Evolutionary conservation across 2,888 invertebrate species (phyloP), one percentile per base, ranked within the genome.

Genomic region (Branchellion lobata): DNA sequence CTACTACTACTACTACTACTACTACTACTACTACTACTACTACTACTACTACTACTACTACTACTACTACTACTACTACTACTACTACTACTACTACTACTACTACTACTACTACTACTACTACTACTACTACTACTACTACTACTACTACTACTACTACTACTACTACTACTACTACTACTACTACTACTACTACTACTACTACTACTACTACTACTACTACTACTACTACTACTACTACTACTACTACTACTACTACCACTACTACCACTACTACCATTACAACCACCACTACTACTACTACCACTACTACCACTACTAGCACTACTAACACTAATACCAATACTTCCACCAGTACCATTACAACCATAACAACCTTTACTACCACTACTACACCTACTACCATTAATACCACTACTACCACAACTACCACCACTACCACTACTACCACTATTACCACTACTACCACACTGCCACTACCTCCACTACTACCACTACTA

Each of bases 391-490:
- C n/a, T 21, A 65, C n/a, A 5, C 3, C 65, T 21, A 65, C 65
- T 65, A 65, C 65, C 65, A 65, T 65, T 21, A 29, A 11, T 65
- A 29, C n/a, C 65, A 29, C n/a, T 21, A 65, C 29, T 21, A 27
- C 65, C 21, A 29, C 65, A 5, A 65, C n/a, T 21, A 27, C n/a
- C 21, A 27, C n/a, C n/a, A 65, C n/a, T 21, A 65, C 65, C 29
- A 71, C 31, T 33, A 71, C 11, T n/a, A 71, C 29, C 34, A 71
- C 29, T n/a, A 71, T 71, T n/a, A 71, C 29, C 34, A 71, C 29
- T n/a, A 71, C n/a, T n/a, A 71, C n/a, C 5, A 29, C n/a, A 40
- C 34, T n/a, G 29, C 5, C 34, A 27, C 31, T 33, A 71, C 31
- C 34, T 8, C 5, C n/a, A 71, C 31, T 8, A 71, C n/a, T n/a